phyloP scores from a whole-genome alignment of 2,797 vertebrate genomes.

The Labeo calbasu region DNA sequence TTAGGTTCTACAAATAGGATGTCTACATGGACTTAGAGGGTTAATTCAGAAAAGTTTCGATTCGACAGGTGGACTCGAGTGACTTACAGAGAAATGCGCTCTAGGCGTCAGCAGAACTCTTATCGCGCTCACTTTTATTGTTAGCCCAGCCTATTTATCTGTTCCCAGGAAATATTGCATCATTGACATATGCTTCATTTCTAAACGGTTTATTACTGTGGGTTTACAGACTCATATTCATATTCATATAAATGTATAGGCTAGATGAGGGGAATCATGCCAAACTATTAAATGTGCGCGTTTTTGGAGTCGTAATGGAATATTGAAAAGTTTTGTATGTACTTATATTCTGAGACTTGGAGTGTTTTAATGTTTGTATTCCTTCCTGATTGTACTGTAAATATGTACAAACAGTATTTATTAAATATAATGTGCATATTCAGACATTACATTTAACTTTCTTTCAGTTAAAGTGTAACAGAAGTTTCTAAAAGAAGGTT shows the following conservation, averaged over 20 bases:
- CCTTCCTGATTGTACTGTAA: neutral
- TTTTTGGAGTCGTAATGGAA: neutral
- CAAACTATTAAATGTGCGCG: neutral
- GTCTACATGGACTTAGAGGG: neutral
- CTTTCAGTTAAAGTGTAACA: neutral
- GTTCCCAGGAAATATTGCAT: neutral
- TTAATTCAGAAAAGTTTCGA: neutral
- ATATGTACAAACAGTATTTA: slow-evolving; percentile 20
- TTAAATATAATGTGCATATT: neutral
- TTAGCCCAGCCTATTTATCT: neutral
- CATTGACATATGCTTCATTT: neutral
- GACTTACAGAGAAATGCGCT: neutral
- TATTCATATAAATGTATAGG: neutral
- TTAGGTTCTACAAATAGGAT: neutral
- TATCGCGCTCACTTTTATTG: neutral
- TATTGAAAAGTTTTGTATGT: neutral
- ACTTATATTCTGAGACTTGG: neutral
- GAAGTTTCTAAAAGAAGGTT: neutral
- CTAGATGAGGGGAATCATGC: neutral
- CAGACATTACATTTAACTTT: neutral
- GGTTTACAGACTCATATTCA: neutral
- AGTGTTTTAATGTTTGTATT: neutral
- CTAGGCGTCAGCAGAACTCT: slow-evolving; percentile 10
- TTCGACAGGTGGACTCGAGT: slow-evolving; percentile 36
- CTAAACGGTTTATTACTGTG: neutral